Evolutionary conservation across 2,888 invertebrate species (phyloP), one percentile per base, ranked within the genome.

Genomic region (Aelia acuminata): DNA sequence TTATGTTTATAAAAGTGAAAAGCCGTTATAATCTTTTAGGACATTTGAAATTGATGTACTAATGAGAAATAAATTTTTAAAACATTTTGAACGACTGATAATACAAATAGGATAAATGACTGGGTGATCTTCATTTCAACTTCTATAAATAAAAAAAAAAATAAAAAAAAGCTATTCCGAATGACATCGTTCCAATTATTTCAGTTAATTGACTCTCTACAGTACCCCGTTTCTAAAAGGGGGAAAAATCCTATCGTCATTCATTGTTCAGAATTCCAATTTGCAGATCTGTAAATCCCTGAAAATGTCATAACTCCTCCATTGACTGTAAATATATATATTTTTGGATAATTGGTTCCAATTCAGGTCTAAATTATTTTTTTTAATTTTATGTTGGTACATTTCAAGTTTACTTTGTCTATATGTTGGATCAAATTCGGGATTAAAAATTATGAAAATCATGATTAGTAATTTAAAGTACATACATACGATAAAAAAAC

Each of bases 171-270:
- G 63, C 63, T 31, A 63, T 63, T 63, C 63, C 63, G 18, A 31
- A 31, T 63, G 15, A 31, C 63, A 63, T 63, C 63, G 63, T 31
- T 63, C 63, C 63, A 31, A 63, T 63, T 63, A 63, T 63, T 63
- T 63, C 18, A 63, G 63, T 63, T 63, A 31, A 63, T 63, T 63
- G 63, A 63, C 63, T 63, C 31, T 31, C 63, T 63, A 63, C 63
- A 63, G 31, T 63, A 31, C 63, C 18, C 31, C 31, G 31, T 63
- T 63, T 63, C 15, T 63, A 63, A 63, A 63, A 63, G 63, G 63
- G 63, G 63, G 31, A 31, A 63, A 63, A 63, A 57, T 26, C 31
- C 63, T 31, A 63, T 63, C 63, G 31, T 18, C 63, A 63, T 31
- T 63, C 31, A 11, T 63, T 31, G 63, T 63, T 63, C 63, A 63